phyloP scores from a whole-genome alignment of 1,140 invertebrate genomes.

The Drosophila tristis region DNA sequence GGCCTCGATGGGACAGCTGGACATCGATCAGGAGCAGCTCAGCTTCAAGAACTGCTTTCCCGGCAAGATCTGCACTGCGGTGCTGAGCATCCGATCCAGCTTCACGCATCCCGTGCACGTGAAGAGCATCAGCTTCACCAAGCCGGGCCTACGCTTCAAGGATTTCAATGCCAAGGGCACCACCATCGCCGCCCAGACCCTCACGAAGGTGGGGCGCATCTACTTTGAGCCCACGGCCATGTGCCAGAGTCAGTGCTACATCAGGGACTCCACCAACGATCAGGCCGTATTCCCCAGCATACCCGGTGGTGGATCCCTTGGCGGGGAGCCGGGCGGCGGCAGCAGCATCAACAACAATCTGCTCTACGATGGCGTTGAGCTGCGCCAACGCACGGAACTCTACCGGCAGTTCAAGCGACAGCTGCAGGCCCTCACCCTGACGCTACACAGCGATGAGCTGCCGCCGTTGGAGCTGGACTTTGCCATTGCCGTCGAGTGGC shows the following conservation, averaged over 20 bases:
- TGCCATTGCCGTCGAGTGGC: conserved; percentile 75
- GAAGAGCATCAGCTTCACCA: conserved; percentile 79
- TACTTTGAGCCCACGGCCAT: conserved; percentile 88
- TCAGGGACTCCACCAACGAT: conserved; percentile 67
- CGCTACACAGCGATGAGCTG: conserved; percentile 70
- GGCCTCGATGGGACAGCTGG: conserved; percentile 86
- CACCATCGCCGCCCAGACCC: conserved; percentile 80
- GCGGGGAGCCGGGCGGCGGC: neutral
- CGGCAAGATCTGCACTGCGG: conserved; percentile 90
- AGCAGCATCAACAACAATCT: conserved; percentile 62
- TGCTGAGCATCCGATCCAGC: conserved; percentile 90
- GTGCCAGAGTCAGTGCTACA: conserved; percentile 91
- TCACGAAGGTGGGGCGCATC: conserved; percentile 86
- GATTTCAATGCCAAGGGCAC: conserved; percentile 85
- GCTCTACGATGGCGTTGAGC: conserved; percentile 68
- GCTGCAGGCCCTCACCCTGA: conserved; percentile 64
- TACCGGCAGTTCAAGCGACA: conserved; percentile 70
- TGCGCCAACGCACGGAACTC: conserved; percentile 70
- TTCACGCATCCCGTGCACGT: conserved; percentile 90
- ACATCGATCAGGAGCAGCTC: conserved; percentile 87
- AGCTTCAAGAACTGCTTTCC: conserved; percentile 93
- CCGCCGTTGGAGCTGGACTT: conserved; percentile 73
- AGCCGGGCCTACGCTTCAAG: conserved; percentile 67
- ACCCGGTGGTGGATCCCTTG: conserved; percentile 1
- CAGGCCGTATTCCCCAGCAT: conserved; percentile 28